A percentile compares a stretch with the other conserved stretches of the same genome.
Evolutionary conservation across 2,888 invertebrate genomes (phyloP).

Genomic region (Drosophila cognata): DNA sequence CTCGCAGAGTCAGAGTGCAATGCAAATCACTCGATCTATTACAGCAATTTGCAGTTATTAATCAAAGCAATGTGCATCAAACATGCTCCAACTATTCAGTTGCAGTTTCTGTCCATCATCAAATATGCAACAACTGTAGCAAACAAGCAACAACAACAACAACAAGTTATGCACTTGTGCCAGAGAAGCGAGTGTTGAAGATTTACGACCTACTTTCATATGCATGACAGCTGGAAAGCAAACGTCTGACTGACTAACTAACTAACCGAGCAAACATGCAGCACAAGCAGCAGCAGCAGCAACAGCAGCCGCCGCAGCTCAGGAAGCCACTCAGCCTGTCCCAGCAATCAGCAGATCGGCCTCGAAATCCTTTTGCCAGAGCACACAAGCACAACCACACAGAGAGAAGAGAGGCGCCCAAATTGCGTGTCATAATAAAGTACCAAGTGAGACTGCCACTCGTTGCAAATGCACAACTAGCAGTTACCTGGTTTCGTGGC

Average conservation of each 20-base stretch:
- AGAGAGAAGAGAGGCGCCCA: conserved; percentile 10
- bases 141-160: conserved; percentile 21
- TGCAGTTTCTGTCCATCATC: conserved; percentile 47
- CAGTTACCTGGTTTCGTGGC: background rate
- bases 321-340: conserved; percentile 28
- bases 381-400: conserved; percentile 2
- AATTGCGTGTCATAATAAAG: conserved; percentile 68
- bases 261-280: conserved; percentile 57
- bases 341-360: conserved; percentile 27
- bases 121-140: conserved; percentile 55
- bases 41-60: conserved; percentile 77
- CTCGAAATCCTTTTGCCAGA: conserved; percentile 29
- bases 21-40: conserved; percentile 73
- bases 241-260: conserved; percentile 70
- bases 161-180: conserved; percentile 22
- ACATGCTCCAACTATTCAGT: conserved; percentile 7
- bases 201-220: conserved; percentile 79
- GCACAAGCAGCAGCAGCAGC: background rate
- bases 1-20: conserved; percentile 17
- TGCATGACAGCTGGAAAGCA: conserved; percentile 73
- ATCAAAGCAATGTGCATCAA: conserved; percentile 55
- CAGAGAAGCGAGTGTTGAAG: conserved; percentile 53
- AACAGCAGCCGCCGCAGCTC: conserved; percentile 5
- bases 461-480: background rate
- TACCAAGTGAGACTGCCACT: conserved; percentile 5